Conservation (phyloP, 2,888 invertebrate genomes). For the Plebejus argus region DNA sequence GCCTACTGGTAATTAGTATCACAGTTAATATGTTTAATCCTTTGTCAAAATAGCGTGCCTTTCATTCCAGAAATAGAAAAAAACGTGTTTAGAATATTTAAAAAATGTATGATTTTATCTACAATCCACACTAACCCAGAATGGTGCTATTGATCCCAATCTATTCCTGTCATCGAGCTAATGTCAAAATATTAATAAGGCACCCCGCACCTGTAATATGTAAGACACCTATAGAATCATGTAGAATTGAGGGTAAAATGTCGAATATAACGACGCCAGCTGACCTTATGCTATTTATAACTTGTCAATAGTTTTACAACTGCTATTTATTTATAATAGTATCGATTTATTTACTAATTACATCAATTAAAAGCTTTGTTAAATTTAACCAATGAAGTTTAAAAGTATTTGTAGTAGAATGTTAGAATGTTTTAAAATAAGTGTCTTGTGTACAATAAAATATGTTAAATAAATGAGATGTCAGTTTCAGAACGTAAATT, state of each 20-base stretch:
- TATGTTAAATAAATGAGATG: no score
- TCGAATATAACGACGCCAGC: not conserved
- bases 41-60: no score
- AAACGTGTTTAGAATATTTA: no score
- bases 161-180: not conserved
- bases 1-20: no score
- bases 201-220: not conserved
- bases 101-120: no score
- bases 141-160: not conserved
- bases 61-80: no score
- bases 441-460: no score
- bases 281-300: conserved; percentile 7
- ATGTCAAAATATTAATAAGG: conserved; percentile 11
- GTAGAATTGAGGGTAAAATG: not conserved
- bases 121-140: no score
- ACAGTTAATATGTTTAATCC: no score
- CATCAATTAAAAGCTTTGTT: not conserved
- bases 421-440: no score
- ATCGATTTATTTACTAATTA: not conserved
- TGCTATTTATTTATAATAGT: not conserved
- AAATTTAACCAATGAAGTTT: not conserved
- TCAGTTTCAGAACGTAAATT: no score
- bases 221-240: not conserved
- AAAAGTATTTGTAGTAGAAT: no score
- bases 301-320: not conserved